Evolutionary conservation across 1,140 invertebrate species (phyloP).

Genomic region (Pseudomyrmex gracilis): DNA sequence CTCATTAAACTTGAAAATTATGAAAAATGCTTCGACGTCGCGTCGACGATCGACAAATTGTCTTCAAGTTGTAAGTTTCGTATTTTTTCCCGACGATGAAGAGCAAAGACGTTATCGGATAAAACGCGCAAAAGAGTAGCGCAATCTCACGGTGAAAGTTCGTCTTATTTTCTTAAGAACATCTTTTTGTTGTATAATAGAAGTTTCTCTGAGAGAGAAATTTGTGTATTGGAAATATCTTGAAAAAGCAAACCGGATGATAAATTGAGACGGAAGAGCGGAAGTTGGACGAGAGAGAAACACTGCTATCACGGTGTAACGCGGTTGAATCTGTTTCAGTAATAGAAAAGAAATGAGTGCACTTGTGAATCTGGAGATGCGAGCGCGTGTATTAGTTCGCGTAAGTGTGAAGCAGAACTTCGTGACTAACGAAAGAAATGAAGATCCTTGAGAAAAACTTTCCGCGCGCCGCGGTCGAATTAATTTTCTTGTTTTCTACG

Average conservation of each 20-base stretch:
- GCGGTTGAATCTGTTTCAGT: conserved; percentile 7
- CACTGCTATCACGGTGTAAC: background rate
- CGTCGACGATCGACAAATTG: background rate
- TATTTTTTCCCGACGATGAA: background rate
- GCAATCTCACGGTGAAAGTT: background rate
- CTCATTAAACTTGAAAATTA: background rate
- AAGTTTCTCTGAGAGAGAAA: conserved; percentile 17
- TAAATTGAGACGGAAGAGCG: background rate
- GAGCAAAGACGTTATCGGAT: background rate
- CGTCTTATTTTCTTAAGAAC: background rate
- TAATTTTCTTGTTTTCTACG: background rate
- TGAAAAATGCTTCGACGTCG: background rate
- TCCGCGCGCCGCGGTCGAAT: background rate
- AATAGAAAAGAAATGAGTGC: background rate
- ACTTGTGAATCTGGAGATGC: background rate
- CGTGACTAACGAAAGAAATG: background rate
- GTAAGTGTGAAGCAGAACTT: background rate
- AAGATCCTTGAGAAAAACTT: background rate
- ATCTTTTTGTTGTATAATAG: background rate
- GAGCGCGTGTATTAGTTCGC: background rate
- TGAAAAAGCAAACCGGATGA: background rate
- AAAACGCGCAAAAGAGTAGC: background rate
- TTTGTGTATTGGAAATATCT: background rate
- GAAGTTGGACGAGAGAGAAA: conserved; percentile 10
- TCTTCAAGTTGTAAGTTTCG: conserved; percentile 1